phyloP scores from a whole-genome alignment of 2,797 vertebrate species.

The Pseudochirops corinnae region DNA sequence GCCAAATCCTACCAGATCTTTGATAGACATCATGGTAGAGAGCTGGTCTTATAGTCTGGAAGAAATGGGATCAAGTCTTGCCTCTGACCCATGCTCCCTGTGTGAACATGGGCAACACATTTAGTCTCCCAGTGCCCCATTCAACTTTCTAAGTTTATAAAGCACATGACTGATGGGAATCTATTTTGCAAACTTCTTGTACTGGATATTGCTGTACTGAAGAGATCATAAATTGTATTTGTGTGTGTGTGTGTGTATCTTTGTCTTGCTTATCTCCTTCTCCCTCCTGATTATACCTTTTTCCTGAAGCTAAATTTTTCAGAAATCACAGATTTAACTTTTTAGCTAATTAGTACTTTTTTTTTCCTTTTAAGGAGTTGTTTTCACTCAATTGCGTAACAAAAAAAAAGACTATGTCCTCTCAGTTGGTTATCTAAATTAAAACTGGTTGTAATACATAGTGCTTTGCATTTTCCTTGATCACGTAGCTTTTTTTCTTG shows the following conservation, averaged over 20 bases:
- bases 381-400: slow-evolving; percentile 71
- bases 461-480: too few relatives aligned
- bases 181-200: neutral
- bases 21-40: neutral
- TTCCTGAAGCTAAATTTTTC: slow-evolving; percentile 58
- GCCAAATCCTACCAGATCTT: neutral
- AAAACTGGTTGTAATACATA: slow-evolving; percentile 57
- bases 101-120: neutral
- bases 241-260: neutral
- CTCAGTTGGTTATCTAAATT: slow-evolving; percentile 63
- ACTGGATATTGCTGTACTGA: neutral
- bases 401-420: slow-evolving; percentile 68
- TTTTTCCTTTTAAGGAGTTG: slow-evolving; percentile 56
- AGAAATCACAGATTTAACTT: slow-evolving; percentile 65
- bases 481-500: too few relatives aligned
- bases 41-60: neutral
- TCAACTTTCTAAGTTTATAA: neutral
- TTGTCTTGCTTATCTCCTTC: slow-evolving; percentile 48
- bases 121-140: neutral
- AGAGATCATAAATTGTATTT: neutral
- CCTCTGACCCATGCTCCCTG: neutral
- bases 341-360: slow-evolving; percentile 70
- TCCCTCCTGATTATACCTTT: slow-evolving; percentile 47
- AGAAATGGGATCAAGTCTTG: neutral
- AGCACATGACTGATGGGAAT: neutral